phyloP scores from a whole-genome alignment of 37 sponge, comb jelly and placozoan genomes.

The Aplysina aerophoba region DNA sequence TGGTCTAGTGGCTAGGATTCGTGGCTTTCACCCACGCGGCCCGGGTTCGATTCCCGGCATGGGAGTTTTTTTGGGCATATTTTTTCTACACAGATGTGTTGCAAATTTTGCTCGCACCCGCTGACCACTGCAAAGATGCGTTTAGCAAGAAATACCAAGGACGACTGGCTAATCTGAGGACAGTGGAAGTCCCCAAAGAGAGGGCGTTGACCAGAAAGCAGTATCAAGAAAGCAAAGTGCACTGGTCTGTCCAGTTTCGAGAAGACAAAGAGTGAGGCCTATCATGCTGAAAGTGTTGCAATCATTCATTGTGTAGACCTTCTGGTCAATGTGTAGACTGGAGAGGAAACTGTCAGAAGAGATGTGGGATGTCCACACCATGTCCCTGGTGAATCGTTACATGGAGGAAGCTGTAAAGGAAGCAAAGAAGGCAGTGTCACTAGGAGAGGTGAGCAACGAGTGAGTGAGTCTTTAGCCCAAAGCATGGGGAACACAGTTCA shows the following conservation, averaged over 20 bases:
- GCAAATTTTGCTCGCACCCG: slow-evolving; percentile 1
- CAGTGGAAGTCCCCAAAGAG: slow-evolving; percentile 45
- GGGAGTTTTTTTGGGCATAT: slow-evolving; percentile 8
- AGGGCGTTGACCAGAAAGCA: slow-evolving; percentile 83
- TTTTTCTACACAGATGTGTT: neutral
- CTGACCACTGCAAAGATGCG: too few relatives aligned
- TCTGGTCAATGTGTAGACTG: slow-evolving; percentile 47
- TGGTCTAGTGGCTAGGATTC: slow-evolving; percentile 46
- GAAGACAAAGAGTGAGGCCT: slow-evolving; percentile 70
- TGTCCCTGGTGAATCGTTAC: slow-evolving; percentile 53
- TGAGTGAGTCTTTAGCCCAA: too few relatives aligned
- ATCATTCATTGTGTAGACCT: neutral
- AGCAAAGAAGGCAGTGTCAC: neutral
- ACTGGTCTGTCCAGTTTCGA: slow-evolving; percentile 82
- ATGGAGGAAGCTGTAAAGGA: slow-evolving; percentile 59
- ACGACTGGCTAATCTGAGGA: slow-evolving; percentile 13
- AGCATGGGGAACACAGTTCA: too few relatives aligned
- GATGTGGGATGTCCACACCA: slow-evolving; percentile 50
- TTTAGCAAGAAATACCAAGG: too few relatives aligned
- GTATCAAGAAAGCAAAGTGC: slow-evolving; percentile 48
- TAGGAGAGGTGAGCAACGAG: neutral
- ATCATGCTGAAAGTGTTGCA: neutral
- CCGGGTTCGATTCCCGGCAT: slow-evolving; percentile 49
- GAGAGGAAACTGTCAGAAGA: slow-evolving; percentile 54
- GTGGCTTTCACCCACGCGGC: slow-evolving; percentile 44